Evolutionary conservation across 1,140 invertebrate species (phyloP), one percentile per base, ranked within the genome.

Genomic region (Polyergus mexicanus): DNA sequence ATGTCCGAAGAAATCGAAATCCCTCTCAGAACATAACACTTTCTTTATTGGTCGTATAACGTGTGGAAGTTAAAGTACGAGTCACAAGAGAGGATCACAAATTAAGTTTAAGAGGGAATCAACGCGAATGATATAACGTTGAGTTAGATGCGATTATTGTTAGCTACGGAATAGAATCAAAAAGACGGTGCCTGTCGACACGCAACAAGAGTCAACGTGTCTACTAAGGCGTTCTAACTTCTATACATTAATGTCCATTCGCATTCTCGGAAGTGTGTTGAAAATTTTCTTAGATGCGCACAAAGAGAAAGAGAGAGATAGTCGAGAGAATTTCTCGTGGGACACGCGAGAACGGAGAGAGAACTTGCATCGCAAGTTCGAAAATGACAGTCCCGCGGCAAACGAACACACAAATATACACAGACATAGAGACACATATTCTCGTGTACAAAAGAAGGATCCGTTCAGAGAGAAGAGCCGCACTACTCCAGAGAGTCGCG

Each of bases 201-300:
- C n/a, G 51, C 54, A 32, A 32, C 54, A 54, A 13, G 25, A 74
- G 60, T 69, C 44, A 60, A 74, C 54, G 38, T 60, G 13, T 28
- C 25, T 44, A 25, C 66, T 74, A 47, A 83, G 54, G 54, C 68
- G 38, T 41, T 35, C 8, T 80, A 83, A 83, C 78, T 83, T 83
- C 25, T 28, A 22, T 28, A 22, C 77, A 80, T 80, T 80, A 80
- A 68, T 72, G 56, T 76, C 80, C 58, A 81, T 81, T 81, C 66
- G 41, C 22, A 44, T 38, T 72, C 19, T 83, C 38, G 28, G 38
- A 74, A 35, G 51, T 80, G 63, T 25, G 68, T 72, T 54, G 51
- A 56, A 60, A 83, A 83, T 83, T 72, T 81, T 83, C 78, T 74
- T 16, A 38, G 51, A 72, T 72, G 54, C 22, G 44, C 13, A 5